These are phyloP conservation scores for Thereuonema tuberculata DNA, from an alignment of 1,140 invertebrate genomes.

Conservation along the genomic window DNA sequence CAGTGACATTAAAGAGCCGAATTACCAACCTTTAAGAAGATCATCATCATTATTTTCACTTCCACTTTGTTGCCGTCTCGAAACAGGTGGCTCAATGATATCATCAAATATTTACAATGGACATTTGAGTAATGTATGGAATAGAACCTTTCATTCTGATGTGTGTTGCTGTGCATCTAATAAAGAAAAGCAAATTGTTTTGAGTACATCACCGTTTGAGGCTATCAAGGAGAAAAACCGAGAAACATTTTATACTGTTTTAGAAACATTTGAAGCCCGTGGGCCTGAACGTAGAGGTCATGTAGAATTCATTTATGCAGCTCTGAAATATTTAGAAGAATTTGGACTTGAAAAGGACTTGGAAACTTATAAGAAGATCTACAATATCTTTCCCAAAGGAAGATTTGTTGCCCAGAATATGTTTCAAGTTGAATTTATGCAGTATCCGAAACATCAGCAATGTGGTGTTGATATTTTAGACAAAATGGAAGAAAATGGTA, in stretches of 20 bases:
- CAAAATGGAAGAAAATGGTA: conserved; percentile 81
- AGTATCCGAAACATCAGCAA: conserved; percentile 89
- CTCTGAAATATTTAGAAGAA: conserved; percentile 72
- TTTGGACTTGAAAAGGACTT: conserved; percentile 83
- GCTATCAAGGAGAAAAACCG: conserved; percentile 49
- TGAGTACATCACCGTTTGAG: conserved; percentile 32
- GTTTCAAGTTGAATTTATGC: conserved; percentile 72
- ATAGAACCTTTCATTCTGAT: not conserved
- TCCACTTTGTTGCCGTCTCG: too few species aligned
- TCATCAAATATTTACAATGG: too few species aligned
- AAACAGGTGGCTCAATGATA: too few species aligned
- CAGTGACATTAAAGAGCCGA: too few species aligned
- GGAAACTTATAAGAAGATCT: conserved; percentile 74
- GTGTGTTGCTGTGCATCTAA: not conserved
- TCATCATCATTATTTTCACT: too few species aligned
- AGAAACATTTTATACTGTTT: conserved; percentile 52
- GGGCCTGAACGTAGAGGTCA: conserved; percentile 53
- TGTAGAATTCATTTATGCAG: conserved; percentile 85
- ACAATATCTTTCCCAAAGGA: conserved; percentile 86
- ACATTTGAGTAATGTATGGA: too few species aligned
- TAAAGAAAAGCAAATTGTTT: not conserved
- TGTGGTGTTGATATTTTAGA: conserved; percentile 71
- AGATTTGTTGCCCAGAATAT: conserved; percentile 66
- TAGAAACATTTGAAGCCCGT: conserved; percentile 50
- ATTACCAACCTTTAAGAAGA: too few species aligned